phyloP scores from a whole-genome alignment of 2,113 vertebrate genomes.

The Phalacrocorax brasilianus region DNA sequence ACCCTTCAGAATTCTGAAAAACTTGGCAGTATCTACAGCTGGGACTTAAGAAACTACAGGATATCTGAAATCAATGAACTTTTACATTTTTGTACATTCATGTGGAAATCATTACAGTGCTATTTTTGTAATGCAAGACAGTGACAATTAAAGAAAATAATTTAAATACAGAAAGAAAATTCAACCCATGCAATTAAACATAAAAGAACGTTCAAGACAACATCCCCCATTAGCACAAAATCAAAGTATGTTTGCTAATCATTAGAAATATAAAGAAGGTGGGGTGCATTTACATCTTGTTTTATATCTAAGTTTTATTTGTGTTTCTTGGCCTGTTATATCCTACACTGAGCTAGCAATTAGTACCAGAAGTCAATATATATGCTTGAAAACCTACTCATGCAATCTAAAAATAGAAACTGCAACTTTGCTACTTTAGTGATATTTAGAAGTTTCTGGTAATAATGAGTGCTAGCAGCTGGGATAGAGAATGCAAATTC shows the following conservation, averaged over 20 bases:
- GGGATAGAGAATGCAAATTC: neutral
- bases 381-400: neutral
- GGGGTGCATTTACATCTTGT: neutral
- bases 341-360: neutral
- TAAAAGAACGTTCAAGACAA: neutral
- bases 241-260: neutral
- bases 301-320: neutral
- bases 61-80: neutral
- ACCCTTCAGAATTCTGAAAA: neutral
- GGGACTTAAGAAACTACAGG: neutral
- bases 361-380: neutral
- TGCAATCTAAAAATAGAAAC: neutral
- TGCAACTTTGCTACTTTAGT: neutral
- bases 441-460: neutral
- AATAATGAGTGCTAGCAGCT: neutral
- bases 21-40: neutral
- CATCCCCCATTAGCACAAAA: neutral
- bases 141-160: neutral
- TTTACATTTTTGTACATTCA: neutral
- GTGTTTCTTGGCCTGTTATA: neutral
- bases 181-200: conserved; percentile 1
- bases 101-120: neutral
- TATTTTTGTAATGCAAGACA: conserved; percentile 4
- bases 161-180: conserved; percentile 3
- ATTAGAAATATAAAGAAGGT: neutral